Percentiles rank a stretch among this genome's conserved stretches.
Evolutionary conservation across 2,888 invertebrate species (phyloP).

Genomic region (Adelphocoris suturalis): DNA sequence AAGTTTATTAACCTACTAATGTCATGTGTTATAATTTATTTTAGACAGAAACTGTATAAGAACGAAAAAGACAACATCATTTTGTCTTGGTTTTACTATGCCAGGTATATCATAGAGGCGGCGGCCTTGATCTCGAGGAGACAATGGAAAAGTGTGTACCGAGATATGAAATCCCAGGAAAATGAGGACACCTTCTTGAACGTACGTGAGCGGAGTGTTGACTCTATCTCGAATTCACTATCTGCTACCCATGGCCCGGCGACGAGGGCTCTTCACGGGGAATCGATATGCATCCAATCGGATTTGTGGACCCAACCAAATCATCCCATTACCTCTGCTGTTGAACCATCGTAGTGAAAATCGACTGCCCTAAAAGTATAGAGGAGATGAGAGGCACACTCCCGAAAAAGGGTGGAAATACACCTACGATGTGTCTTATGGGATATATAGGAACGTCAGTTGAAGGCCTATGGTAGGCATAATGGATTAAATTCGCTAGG

Average conservation of each 20-base stretch:
- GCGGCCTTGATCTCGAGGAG: not conserved
- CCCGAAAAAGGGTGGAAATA: not conserved
- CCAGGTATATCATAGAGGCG: not conserved
- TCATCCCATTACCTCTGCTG: slow-evolving; percentile 10
- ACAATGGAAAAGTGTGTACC: not conserved
- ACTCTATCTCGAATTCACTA: slow-evolving; percentile 32
- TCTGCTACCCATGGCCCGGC: not conserved
- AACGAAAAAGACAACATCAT: too few species aligned
- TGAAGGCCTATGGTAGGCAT: too few species aligned
- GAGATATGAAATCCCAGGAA: slow-evolving; percentile 1
- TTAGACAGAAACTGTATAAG: too few species aligned
- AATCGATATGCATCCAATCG: slow-evolving; percentile 36
- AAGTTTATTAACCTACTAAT: too few species aligned
- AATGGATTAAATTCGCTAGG: too few species aligned
- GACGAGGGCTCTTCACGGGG: not conserved
- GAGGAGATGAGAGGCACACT: not conserved
- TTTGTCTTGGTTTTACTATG: too few species aligned
- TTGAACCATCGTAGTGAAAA: not conserved
- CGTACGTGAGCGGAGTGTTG: slow-evolving; percentile 35
- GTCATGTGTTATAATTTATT: too few species aligned
- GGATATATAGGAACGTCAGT: not conserved
- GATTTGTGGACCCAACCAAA: slow-evolving; percentile 39
- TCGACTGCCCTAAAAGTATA: not conserved
- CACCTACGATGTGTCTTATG: not conserved
- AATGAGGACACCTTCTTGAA: slow-evolving; percentile 20